Percentiles rank a stretch among this genome's conserved stretches.
Evolutionary conservation across 2,888 invertebrate species (phyloP).

Genomic region (Melolontha melolontha): DNA sequence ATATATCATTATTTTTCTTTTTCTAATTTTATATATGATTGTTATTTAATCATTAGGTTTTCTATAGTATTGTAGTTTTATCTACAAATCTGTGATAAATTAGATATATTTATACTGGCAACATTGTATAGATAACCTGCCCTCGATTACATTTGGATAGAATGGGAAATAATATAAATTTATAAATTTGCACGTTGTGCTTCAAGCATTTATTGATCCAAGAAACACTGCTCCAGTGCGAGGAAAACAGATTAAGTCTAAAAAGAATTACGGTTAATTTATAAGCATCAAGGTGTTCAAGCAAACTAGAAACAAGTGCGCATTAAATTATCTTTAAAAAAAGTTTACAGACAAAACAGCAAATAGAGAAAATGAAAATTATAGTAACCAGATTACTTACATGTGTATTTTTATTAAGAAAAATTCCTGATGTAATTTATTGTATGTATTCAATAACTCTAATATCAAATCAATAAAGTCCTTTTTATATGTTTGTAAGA

Average conservation of each 20-base stretch:
- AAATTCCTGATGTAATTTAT: slow-evolving; percentile 40
- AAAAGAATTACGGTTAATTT: neutral
- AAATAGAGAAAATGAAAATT: slow-evolving; percentile 27
- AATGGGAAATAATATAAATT: slow-evolving; percentile 2
- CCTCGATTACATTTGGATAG: slow-evolving; percentile 22
- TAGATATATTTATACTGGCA: slow-evolving; percentile 17
- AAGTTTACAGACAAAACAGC: slow-evolving; percentile 12
- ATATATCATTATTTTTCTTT: slow-evolving; percentile 1
- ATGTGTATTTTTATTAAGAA: slow-evolving; percentile 38
- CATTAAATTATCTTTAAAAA: slow-evolving; percentile 29
- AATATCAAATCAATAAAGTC: slow-evolving; percentile 36
- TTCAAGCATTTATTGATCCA: slow-evolving; percentile 9
- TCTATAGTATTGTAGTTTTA: slow-evolving; percentile 21
- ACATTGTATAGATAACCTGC: slow-evolving; percentile 20
- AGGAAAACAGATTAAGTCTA: neutral
- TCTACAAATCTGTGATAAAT: slow-evolving; percentile 38
- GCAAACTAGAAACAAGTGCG: slow-evolving; percentile 33
- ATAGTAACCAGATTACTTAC: slow-evolving; percentile 36
- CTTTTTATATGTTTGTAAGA: slow-evolving; percentile 28
- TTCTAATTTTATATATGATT: slow-evolving; percentile 24
- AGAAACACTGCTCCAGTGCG: slow-evolving; percentile 25
- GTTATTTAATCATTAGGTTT: slow-evolving; percentile 5
- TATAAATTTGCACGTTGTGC: slow-evolving; percentile 5
- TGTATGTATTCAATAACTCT: slow-evolving; percentile 37
- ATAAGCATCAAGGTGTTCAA: slow-evolving; percentile 31